Evolutionary conservation across 2,888 invertebrate species (phyloP).

Genomic region (Pegoplata infirma): DNA sequence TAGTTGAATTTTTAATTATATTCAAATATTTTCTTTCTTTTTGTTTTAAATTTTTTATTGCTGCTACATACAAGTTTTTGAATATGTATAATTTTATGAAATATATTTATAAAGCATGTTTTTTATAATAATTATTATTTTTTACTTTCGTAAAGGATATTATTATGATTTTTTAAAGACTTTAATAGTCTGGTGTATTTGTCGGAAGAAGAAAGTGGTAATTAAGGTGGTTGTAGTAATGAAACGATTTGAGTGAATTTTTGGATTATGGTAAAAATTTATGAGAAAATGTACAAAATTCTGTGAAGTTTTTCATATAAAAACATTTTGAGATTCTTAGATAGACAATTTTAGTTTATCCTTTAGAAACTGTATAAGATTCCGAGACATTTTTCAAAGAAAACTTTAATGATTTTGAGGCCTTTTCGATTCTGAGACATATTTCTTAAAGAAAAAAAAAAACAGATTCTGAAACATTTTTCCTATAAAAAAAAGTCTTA

Average conservation of each 20-base stretch:
- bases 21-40: conserved; percentile 21
- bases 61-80: conserved; percentile 1
- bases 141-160: conserved; percentile 6
- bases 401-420: too few species aligned
- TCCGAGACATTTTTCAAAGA: too few species aligned
- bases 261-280: background rate
- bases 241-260: background rate
- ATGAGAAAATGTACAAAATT: too few species aligned
- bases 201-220: conserved; percentile 15
- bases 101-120: conserved; percentile 62
- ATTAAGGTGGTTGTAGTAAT: background rate
- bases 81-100: conserved; percentile 26
- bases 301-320: too few species aligned
- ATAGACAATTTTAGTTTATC: too few species aligned
- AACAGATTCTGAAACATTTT: too few species aligned
- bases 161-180: background rate
- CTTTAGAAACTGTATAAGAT: too few species aligned
- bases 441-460: too few species aligned
- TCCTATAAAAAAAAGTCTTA: too few species aligned
- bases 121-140: conserved; percentile 62
- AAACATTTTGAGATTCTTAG: too few species aligned
- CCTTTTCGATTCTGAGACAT: too few species aligned
- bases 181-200: background rate
- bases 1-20: conserved; percentile 18
- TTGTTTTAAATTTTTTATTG: conserved; percentile 13